A percentile compares a stretch with the other conserved stretches of the same genome.
Evolutionary conservation across 1,140 invertebrate genomes (phyloP).

Genomic region (Pseudomyrmex concolor): DNA sequence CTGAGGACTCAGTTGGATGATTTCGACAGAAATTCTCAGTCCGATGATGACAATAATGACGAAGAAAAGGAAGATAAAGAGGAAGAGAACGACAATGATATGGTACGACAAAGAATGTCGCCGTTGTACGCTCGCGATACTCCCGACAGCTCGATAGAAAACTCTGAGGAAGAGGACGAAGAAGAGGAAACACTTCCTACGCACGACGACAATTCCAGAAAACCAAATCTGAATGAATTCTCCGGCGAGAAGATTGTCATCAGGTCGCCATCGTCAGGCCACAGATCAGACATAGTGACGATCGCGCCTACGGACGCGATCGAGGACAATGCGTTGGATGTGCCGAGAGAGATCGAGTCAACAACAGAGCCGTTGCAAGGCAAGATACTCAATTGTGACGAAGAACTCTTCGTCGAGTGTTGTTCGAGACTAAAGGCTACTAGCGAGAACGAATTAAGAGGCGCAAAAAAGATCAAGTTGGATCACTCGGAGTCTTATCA

Average conservation of each 20-base stretch:
- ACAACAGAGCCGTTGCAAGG: slow-evolving; percentile 76
- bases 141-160: slow-evolving; percentile 76
- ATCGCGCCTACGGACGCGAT: slow-evolving; percentile 82
- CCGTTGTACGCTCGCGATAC: slow-evolving; percentile 79
- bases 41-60: slow-evolving; percentile 63
- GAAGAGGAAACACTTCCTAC: slow-evolving; percentile 18
- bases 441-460: slow-evolving; percentile 82
- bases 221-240: slow-evolving; percentile 73
- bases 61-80: slow-evolving; percentile 61
- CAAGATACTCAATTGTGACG: slow-evolving; percentile 83
- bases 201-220: slow-evolving; percentile 40
- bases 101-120: slow-evolving; percentile 74
- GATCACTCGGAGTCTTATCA: slow-evolving; percentile 80
- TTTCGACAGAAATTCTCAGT: slow-evolving; percentile 67
- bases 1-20: slow-evolving; percentile 60
- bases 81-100: slow-evolving; percentile 66
- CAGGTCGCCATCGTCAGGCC: slow-evolving; percentile 75
- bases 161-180: slow-evolving; percentile 62
- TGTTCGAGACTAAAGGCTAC: slow-evolving; percentile 83
- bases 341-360: slow-evolving; percentile 74
- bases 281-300: slow-evolving; percentile 77
- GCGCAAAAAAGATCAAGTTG: slow-evolving; percentile 83
- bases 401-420: slow-evolving; percentile 83
- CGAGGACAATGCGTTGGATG: slow-evolving; percentile 82
- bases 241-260: slow-evolving; percentile 78